A percentile compares a stretch with the other conserved stretches of the same genome.
phyloP scores from a whole-genome alignment of 2,113 vertebrate genomes.

The Suncus etruscus region DNA sequence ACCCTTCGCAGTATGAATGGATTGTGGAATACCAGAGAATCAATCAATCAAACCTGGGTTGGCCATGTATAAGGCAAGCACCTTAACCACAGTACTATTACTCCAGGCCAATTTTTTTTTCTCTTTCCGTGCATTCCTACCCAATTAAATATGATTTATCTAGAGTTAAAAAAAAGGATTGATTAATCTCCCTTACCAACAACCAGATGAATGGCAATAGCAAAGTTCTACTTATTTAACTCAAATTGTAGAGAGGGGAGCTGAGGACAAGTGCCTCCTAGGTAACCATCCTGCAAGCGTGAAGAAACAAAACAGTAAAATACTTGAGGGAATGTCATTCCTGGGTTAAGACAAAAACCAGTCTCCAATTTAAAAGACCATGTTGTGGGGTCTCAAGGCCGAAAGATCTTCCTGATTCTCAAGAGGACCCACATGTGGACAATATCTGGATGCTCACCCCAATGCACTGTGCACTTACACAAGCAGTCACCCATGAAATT shows the following conservation, averaged over 20 bases:
- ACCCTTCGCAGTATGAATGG: too few relatives aligned
- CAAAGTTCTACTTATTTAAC: not conserved
- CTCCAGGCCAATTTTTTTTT: too few relatives aligned
- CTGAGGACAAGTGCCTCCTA: not conserved
- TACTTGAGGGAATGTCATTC: not conserved
- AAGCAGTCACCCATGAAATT: not conserved
- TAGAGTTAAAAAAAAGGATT: not conserved
- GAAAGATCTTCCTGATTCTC: not conserved
- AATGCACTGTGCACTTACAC: not conserved
- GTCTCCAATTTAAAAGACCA: not conserved
- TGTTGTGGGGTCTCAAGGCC: not conserved
- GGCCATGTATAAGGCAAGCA: too few relatives aligned
- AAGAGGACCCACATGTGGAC: not conserved
- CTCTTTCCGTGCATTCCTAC: slow-evolving; percentile 17
- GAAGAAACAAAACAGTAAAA: slow-evolving; percentile 43
- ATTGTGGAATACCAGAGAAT: too few relatives aligned
- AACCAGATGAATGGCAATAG: not conserved
- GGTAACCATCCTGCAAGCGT: too few relatives aligned
- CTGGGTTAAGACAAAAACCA: slow-evolving; percentile 25
- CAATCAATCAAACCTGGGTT: too few relatives aligned
- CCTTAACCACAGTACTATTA: too few relatives aligned
- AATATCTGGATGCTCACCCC: not conserved
- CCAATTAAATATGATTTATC: not conserved
- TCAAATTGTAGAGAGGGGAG: slow-evolving; percentile 24
- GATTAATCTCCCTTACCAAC: not conserved